Evolutionary conservation across 2,888 invertebrate species (phyloP), one percentile per base, ranked within the genome.

Genomic region (Tricholauxania praeusta): DNA sequence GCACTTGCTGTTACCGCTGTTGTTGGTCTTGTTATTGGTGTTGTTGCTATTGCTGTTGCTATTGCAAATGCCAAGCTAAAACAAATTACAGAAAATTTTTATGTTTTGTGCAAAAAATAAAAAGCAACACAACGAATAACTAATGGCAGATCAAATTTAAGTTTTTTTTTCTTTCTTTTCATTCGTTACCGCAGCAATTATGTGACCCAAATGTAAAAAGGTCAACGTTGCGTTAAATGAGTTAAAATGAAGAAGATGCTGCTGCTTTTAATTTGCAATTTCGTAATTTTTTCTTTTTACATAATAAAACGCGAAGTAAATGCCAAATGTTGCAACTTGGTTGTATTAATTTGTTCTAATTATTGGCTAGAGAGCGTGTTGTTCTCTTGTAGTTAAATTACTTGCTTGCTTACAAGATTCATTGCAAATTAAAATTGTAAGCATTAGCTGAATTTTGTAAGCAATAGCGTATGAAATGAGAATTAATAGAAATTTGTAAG

Each of bases 61-160:
- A 64, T 67, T 63, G 49, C 28, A 70, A 70, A 70, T 70, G 70
- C 63, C 70, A 70, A 64, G 53, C 70, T 62, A 53, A 63, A 70
- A 70, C 62, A 62, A 70, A 70, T 70, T 70, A 59, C 70, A 39
- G 59, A 59, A 47, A 70, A 63, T 59, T 70, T 39, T 62, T 53
- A 63, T 70, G 70, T 62, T 53, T 52, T 39, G 2, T 39, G 28
- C 39, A 32, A 67, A 39, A 39, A 39, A 5, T 1, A 8, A 6
- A 39, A 10, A 6, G 10, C 7, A 39, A 39, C 10, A 39, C 39
- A 39, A 39, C 19, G 49, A 64, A 19, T 53, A 51, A 70, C 52
- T 70, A 62, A 62, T 63, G 52, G 49, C 17, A 63, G 62, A 52
- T 49, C 63, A 63, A 57, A 70, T 68, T 59, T 48, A n/a, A n/a